Evolutionary conservation across 1,140 invertebrate genomes (phyloP).

Genomic region (Euwallacea fornicatus): DNA sequence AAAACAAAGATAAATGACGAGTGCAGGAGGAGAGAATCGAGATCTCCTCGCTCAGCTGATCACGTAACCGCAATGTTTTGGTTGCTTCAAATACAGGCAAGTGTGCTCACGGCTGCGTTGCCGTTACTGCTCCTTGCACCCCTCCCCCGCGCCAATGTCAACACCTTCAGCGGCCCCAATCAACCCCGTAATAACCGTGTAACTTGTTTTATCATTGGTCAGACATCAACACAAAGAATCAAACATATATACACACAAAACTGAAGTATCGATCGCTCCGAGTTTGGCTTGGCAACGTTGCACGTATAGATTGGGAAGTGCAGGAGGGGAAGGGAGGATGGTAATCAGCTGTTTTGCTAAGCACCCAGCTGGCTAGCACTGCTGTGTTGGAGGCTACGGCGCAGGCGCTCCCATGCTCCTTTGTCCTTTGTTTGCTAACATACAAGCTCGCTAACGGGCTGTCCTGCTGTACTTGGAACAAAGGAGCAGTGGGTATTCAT

Average conservation of each 20-base stretch:
- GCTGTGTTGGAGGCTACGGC: no score
- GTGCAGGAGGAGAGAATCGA: constrained; percentile 16
- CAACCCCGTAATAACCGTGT: neutral
- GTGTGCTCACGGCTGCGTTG: constrained; percentile 5
- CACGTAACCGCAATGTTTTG: constrained; percentile 36
- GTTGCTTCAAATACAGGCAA: constrained; percentile 19
- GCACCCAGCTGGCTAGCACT: constrained; percentile 12
- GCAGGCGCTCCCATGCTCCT: neutral
- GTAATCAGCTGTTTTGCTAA: constrained; percentile 29
- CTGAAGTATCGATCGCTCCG: neutral
- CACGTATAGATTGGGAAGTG: neutral
- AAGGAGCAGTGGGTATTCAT: neutral
- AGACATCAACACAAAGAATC: neutral
- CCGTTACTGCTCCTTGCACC: neutral
- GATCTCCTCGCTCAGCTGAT: constrained; percentile 36
- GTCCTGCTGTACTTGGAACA: no score
- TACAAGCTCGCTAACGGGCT: no score
- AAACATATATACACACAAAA: neutral
- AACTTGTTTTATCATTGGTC: neutral
- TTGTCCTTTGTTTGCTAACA: constrained; percentile 5
- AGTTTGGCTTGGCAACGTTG: constrained; percentile 2
- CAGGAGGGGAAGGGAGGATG: constrained; percentile 9
- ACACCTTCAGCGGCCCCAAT: neutral
- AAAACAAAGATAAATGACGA: constrained; percentile 14
- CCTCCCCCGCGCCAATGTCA: neutral